Base-by-base conservation (phyloP, 2,888 invertebrate genomes). In the Sesamia inferens region DNA sequence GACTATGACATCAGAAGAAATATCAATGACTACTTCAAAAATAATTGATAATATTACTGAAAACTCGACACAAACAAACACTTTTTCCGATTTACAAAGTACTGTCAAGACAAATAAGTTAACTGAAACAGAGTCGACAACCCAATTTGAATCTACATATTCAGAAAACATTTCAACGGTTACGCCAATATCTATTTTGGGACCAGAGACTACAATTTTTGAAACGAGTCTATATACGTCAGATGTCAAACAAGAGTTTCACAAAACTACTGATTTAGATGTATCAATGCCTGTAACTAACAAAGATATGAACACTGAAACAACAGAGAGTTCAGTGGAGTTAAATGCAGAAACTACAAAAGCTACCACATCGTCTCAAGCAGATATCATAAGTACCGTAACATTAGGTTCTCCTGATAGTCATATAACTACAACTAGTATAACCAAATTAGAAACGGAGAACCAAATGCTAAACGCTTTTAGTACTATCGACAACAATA, bases 241-340 rank as follows among this genome's bases (percentile, higher is more conserved):
- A n/a, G 73, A 59, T 57, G 79, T 74, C 0, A 63, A 82, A 62
- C 59, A 78, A 74, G 64, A 47, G 59, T 74, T 82, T 62, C 58
- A 72, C 48, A 61, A 70, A 54, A 66, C 58, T 55, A 69, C 71
- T 19, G 14, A 22, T 10, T n/a, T 69, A 16, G 59, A 57, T 6
- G n/a, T 19, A 55, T 42, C 14, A n/a, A 78, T 48, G 8, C n/a
- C n/a, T 24, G 57, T 65, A 22, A 69, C 51, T 54, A 44, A 44
- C n/a, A 16, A 54, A 0, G 55, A 65, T 57, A 31, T 5, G 13
- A 66, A 68, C 44, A 72, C 61, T 62, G 70, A 73, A 75, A 19
- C 51, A 70, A 61, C 54, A 57, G 44, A 54, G 54, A 64, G 31
- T 16, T 48, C 16, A 51, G 59, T 61, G 2, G 42, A 39, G 5